Conservation (phyloP, 2,797 vertebrate species). For the Myotis daubentonii region DNA sequence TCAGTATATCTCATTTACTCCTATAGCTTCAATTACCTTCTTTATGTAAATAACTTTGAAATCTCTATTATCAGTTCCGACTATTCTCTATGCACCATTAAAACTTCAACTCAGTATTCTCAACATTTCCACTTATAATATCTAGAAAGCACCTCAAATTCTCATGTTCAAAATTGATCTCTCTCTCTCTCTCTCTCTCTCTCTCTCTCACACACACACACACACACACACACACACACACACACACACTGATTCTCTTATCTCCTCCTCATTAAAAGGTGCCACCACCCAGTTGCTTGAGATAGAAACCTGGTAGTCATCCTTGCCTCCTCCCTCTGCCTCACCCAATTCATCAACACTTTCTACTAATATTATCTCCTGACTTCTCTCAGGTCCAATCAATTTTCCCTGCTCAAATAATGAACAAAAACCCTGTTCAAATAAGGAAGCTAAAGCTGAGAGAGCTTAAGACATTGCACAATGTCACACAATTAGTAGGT, state of each 20-base stretch:
- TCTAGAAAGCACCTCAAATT: neutral
- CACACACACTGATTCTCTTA: neutral
- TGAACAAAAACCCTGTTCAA: conserved; percentile 51
- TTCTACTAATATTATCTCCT: conserved; percentile 49
- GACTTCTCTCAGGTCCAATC: conserved; percentile 37
- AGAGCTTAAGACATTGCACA: conserved; percentile 24
- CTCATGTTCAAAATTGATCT: neutral
- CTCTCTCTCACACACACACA: neutral
- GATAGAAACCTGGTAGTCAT: conserved; percentile 45
- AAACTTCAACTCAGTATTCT: conserved; percentile 22
- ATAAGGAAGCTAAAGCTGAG: conserved; percentile 56
- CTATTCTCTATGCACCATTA: neutral
- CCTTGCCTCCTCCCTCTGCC: conserved; percentile 17
- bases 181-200: neutral
- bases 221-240: neutral
- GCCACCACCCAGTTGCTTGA: conserved; percentile 21
- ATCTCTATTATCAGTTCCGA: neutral
- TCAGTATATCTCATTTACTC: neutral
- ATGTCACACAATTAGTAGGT: neutral
- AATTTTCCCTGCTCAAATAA: conserved; percentile 58
- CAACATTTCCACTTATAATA: conserved; percentile 15
- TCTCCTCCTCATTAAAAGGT: conserved; percentile 30
- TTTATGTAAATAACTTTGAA: conserved; percentile 9
- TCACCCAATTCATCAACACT: conserved; percentile 54
- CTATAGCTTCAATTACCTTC: neutral